Evolutionary conservation across 2,888 invertebrate genomes (phyloP), one percentile per base, ranked within the genome.

Genomic region (Periphyllus acericola): DNA sequence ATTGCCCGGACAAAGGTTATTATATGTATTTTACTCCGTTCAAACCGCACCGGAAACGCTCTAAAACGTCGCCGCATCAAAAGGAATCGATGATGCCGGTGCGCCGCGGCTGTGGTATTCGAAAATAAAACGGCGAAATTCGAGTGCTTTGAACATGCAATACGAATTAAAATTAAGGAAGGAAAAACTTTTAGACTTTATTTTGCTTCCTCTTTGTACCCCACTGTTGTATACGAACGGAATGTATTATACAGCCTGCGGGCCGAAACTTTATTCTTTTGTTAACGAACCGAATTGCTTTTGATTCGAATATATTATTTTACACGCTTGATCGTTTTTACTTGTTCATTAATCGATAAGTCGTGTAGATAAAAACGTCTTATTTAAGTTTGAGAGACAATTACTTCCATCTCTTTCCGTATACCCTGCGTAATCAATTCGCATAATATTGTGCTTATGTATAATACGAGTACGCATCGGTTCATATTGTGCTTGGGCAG

Each of bases 1-100:
- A 82, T 82, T 83, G 52, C 72, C 72, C 52, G 34, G 83, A 75
- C 83, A 83, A 83, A 55, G 36, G 34, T n/a, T 82, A 68, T 81
- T 55, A 29, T 14, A 21, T 36, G 29, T 71, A n/a, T 66, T 29
- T 3, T 75, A 60, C 55, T 83, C n/a, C 36, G 19, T 83, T 83
- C 74, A 29, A 34, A 21, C 29, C 74, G 46, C 46, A 1, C 60
- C 74, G 55, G 74, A 83, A 75, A 75, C 36, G 74, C 36, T 83
- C 74, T 40, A 71, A 72, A 74, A 52, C 36, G 40, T 40, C 36
- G 60, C 6, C 74, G n/a, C 46, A 14, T 36, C 83, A 75, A 75
- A 74, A 83, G n/a, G 74, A 29, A 55, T 36, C 36, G n/a, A 29
- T 19, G 71, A 71, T 29, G 29, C 4, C 68, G 68, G 60, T 60